Percentiles rank a stretch among this genome's conserved stretches.
phyloP scores from a whole-genome alignment of 64 coral and sea anemone species.

The Anthopleura sola region DNA sequence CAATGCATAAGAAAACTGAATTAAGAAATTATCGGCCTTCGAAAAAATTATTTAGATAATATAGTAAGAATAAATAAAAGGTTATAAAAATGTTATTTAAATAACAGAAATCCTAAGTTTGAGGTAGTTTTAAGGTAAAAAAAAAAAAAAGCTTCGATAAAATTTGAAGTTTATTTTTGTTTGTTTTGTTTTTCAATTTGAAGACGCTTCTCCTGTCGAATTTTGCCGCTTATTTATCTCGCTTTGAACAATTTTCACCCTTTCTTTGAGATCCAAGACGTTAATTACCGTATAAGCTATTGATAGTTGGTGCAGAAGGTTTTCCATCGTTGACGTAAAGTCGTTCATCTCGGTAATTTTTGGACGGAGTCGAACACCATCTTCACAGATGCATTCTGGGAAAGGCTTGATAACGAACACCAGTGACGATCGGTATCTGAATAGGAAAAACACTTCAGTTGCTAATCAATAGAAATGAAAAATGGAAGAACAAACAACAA shows the following conservation, averaged over 20 bases:
- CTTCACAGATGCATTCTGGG: slow-evolving; percentile 63
- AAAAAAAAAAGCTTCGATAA: too few relatives aligned
- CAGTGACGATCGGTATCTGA: slow-evolving; percentile 63
- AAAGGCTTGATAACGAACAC: slow-evolving; percentile 80
- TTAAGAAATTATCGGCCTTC: too few relatives aligned
- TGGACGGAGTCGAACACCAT: slow-evolving; percentile 58
- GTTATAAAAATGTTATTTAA: too few relatives aligned
- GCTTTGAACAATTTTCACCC: slow-evolving; percentile 60
- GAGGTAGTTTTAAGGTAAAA: too few relatives aligned
- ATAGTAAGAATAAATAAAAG: too few relatives aligned
- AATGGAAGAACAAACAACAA: neutral
- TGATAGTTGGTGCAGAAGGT: slow-evolving; percentile 27
- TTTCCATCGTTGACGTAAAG: slow-evolving; percentile 63
- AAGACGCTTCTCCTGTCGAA: neutral
- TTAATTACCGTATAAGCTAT: slow-evolving; percentile 73
- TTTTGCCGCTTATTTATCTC: slow-evolving; percentile 29
- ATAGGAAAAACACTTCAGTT: neutral
- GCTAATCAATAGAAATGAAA: neutral
- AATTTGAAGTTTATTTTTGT: too few relatives aligned
- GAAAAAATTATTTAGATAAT: too few relatives aligned
- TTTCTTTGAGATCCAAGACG: slow-evolving; percentile 63
- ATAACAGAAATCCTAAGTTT: too few relatives aligned
- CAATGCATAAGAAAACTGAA: too few relatives aligned
- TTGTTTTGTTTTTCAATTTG: neutral
- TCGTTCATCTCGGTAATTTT: slow-evolving; percentile 53